Evolutionary conservation across 2,113 vertebrate genomes (phyloP).

Genomic region (Alaudala cheleensis): DNA sequence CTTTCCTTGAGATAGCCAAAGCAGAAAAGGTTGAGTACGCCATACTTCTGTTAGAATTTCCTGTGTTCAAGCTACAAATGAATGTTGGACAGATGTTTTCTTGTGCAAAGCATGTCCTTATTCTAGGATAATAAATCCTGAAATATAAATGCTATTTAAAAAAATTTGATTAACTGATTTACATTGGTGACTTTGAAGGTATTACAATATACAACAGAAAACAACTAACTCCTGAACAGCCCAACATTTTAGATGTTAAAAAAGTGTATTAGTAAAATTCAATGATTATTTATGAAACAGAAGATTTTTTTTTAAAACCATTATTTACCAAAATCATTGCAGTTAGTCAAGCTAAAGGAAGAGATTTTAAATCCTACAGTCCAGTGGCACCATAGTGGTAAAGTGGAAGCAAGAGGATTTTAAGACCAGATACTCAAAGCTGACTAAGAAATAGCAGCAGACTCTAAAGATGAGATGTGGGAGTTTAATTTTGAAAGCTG

Average conservation of each 20-base stretch:
- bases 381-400: not conserved
- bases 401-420: not conserved
- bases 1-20: not conserved
- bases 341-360: not conserved
- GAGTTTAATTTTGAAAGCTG: not conserved
- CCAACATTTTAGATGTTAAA: not conserved
- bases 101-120: not conserved
- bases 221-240: not conserved
- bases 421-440: not conserved
- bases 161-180: not conserved
- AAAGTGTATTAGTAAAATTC: not conserved
- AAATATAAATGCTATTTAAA: not conserved
- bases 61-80: not conserved
- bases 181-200: not conserved
- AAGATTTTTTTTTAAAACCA: not conserved
- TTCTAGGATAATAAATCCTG: not conserved
- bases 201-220: not conserved
- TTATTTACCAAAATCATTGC: not conserved
- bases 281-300: not conserved
- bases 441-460: not conserved
- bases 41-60: not conserved
- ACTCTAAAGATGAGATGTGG: not conserved
- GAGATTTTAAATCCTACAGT: not conserved
- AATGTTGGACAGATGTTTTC: conserved; percentile 25
- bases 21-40: not conserved